A percentile compares a stretch with the other conserved stretches of the same genome.
These are phyloP conservation scores for Drosophila affinis DNA, from an alignment of 2,888 invertebrate species.

Conservation along the genomic window DNA sequence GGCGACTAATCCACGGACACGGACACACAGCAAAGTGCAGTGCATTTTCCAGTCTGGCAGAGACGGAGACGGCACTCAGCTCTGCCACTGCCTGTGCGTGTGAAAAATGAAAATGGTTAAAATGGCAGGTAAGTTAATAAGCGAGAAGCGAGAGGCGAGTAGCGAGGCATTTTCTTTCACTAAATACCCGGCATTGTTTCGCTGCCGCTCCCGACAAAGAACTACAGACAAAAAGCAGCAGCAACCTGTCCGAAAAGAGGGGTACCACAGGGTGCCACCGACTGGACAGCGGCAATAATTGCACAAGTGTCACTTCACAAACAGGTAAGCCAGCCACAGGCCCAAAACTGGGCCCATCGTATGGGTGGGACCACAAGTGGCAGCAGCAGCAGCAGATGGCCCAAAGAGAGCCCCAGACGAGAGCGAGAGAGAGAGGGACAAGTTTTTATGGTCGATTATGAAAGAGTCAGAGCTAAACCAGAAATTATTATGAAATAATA, in stretches of 20 bases:
- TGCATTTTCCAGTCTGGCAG: conserved; percentile 65
- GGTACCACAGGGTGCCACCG: neutral
- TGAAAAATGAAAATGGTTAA: conserved; percentile 69
- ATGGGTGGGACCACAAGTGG: conserved; percentile 26
- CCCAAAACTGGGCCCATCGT: conserved; percentile 48
- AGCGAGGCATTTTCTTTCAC: conserved; percentile 69
- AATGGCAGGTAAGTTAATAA: conserved; percentile 77
- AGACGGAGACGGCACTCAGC: neutral
- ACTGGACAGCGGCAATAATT: conserved; percentile 53
- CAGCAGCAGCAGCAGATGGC: conserved; percentile 17
- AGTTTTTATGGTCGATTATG: conserved; percentile 39
- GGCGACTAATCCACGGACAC: conserved; percentile 52
- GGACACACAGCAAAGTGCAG: conserved; percentile 25
- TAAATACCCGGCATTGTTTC: conserved; percentile 70
- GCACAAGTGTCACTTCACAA: conserved; percentile 68
- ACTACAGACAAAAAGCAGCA: conserved; percentile 7
- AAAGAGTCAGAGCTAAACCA: conserved; percentile 20
- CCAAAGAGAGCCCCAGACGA: conserved; percentile 2
- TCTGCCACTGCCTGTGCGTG: conserved; percentile 55
- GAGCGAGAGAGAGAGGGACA: conserved; percentile 15
- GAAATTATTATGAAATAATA: conserved; percentile 33
- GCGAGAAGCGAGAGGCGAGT: conserved; percentile 38
- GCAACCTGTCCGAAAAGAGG: too few species aligned
- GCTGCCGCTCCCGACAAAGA: conserved; percentile 10
- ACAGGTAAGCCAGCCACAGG: conserved; percentile 15